phyloP scores from a whole-genome alignment of 2,888 invertebrate species.

The Aleiodes testaceus region DNA sequence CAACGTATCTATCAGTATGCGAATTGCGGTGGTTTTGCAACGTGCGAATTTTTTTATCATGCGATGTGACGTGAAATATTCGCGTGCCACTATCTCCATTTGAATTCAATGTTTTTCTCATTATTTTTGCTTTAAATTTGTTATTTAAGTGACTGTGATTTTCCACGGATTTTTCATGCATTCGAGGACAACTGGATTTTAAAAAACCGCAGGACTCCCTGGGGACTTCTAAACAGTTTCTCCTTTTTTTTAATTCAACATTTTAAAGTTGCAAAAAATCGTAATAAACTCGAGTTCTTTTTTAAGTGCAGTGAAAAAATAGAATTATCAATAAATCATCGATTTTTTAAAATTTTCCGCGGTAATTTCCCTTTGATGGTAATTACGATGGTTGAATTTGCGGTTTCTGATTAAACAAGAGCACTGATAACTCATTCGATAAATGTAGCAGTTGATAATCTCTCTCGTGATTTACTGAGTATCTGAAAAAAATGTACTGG shows the following conservation, averaged over 20 bases:
- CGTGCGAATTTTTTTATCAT: constrained; percentile 18
- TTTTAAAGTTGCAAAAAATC: too few species aligned
- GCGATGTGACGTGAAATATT: constrained; percentile 29
- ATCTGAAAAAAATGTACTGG: constrained; percentile 1
- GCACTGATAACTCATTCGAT: constrained; percentile 20
- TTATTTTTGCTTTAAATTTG: too few species aligned
- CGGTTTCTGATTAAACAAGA: constrained; percentile 10
- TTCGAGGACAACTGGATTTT: neutral
- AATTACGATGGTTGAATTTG: constrained; percentile 1
- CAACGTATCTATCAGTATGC: constrained; percentile 29
- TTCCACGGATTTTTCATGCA: too few species aligned
- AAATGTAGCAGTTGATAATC: constrained; percentile 13
- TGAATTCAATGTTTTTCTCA: neutral
- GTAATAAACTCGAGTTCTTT: too few species aligned
- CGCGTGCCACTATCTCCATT: too few species aligned
- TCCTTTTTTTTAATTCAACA: neutral
- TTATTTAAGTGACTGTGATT: too few species aligned
- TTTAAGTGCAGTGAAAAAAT: too few species aligned
- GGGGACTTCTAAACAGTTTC: neutral
- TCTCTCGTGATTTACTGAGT: constrained; percentile 6
- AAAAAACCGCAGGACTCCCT: neutral
- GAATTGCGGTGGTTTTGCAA: constrained; percentile 10
- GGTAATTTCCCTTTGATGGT: constrained; percentile 18
- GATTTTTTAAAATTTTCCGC: neutral
- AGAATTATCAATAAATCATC: too few species aligned